Evolutionary conservation across 1,140 invertebrate genomes (phyloP), one percentile per base, ranked within the genome.

Genomic region (Cotesia glomerata): DNA sequence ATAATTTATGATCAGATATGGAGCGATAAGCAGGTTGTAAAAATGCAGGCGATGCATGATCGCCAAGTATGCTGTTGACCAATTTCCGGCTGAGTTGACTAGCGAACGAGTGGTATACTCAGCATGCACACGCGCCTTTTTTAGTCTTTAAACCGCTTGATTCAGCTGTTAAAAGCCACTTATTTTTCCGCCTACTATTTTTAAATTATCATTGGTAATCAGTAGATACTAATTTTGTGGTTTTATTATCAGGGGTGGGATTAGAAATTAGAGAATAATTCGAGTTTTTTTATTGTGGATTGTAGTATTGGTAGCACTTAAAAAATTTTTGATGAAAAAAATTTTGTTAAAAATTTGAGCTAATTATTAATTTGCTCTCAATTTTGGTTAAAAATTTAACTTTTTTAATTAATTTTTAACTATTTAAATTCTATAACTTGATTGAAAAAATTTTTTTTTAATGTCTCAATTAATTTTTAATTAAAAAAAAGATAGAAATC

Each of bases 11-110:
- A 67, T 52, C 54, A 49, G n/a, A 69, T 62, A 68, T 70, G 51
- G 52, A 71, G 72, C 65, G 71, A 74, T 74, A 73, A 77, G 56
- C 71, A 66, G 67, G 66, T 77, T 64, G 71, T 70, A 71, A 74
- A 54, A 52, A 59, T 75, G 71, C 64, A 70, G 61, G 71, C 74
- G 66, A 54, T 69, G 74, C 72, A 74, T 58, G 56, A 58, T 72
- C 72, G 45, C 56, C 66, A 71, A 74, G 69, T 75, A 75, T 67
- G 49, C 65, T 72, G 64, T 80, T 80, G 78, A 78, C 76, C 78
- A 80, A 78, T 72, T 72, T 72, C 71, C 71, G 71, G 71, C 54
- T 62, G 71, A 54, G 65, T 39, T 58, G 56, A 62, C 71, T 61
- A 9, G 54, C 4, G 39, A 45, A 45, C 39, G 71, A 72, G 51